A percentile compares a stretch with the other conserved stretches of the same genome.
Conservation (phyloP, 2,113 vertebrate species). For the Odobenus rosmarus region DNA sequence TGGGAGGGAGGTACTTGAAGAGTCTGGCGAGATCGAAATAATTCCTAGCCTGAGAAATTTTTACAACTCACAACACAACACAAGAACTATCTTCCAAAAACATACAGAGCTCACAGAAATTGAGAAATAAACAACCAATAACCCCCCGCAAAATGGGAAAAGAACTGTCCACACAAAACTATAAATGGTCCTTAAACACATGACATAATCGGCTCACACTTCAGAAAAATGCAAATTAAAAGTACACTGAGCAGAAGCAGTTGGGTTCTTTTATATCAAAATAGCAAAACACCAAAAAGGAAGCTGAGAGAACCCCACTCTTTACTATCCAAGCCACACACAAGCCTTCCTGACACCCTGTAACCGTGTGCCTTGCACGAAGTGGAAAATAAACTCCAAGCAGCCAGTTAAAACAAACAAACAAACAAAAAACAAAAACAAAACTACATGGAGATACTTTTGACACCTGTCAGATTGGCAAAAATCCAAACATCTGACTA, state of each 20-base stretch:
- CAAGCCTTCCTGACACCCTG: not conserved
- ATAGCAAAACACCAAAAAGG: not conserved
- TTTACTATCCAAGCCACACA: not conserved
- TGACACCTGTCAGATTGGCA: not conserved
- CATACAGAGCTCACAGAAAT: not conserved
- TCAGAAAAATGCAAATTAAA: constrained; percentile 23
- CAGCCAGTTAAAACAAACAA: not conserved
- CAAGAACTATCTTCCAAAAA: constrained; percentile 15
- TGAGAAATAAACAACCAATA: not conserved
- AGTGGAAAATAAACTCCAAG: not conserved
- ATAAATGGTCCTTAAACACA: not conserved
- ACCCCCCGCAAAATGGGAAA: not conserved
- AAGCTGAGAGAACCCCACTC: not conserved
- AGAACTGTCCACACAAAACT: not conserved
- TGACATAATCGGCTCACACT: not conserved
- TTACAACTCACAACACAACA: not conserved
- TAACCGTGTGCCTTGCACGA: not conserved
- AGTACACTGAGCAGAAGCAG: not conserved
- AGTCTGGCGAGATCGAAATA: not conserved
- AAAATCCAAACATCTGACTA: not conserved
- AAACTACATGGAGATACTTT: not conserved
- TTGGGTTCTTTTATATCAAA: not conserved
- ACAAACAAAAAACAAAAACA: not conserved
- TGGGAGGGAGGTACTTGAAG: not conserved
- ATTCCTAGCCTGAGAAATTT: constrained; percentile 30